phyloP scores from a whole-genome alignment of 30 jellyfish, hydroid and myxozoan species.

The Turritopsis dohrnii region DNA sequence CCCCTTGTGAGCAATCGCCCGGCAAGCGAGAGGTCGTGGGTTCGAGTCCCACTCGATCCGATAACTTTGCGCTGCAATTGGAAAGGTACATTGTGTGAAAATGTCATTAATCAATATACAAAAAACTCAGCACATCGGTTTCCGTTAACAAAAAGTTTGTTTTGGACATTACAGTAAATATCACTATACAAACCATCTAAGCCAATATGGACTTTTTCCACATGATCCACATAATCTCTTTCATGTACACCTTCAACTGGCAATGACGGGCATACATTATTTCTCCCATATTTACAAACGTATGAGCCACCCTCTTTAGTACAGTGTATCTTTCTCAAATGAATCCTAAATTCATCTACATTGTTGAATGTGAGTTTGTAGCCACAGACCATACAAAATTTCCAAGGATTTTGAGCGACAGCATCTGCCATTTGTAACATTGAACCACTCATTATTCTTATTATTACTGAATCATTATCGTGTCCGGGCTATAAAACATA shows the following conservation, averaged over 20 bases:
- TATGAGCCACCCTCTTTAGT: slow-evolving; percentile 97
- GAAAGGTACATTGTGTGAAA: no score
- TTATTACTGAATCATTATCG: background rate
- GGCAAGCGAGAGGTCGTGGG: no score
- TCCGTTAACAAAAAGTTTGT: no score
- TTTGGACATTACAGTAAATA: no score
- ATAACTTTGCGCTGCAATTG: no score
- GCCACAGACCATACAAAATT: slow-evolving; percentile 69
- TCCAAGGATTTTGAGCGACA: slow-evolving; percentile 90
- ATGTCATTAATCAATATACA: no score
- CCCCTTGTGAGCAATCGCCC: no score
- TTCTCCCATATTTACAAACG: slow-evolving; percentile 92
- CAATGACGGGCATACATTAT: slow-evolving; percentile 85
- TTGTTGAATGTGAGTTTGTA: slow-evolving; percentile 40
- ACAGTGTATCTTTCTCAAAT: slow-evolving; percentile 73
- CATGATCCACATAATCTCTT: slow-evolving; percentile 81
- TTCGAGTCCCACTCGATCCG: no score
- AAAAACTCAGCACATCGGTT: no score
- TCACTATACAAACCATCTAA: slow-evolving; percentile 58
- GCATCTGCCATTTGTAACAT: slow-evolving; percentile 93
- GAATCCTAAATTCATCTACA: slow-evolving; percentile 67
- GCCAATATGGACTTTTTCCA: slow-evolving; percentile 77
- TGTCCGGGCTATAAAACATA: no score
- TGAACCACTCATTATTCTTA: slow-evolving; percentile 26
- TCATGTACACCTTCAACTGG: slow-evolving; percentile 97